Conservation (phyloP, 2,888 invertebrate genomes). For the Sminthurides aquaticus region DNA sequence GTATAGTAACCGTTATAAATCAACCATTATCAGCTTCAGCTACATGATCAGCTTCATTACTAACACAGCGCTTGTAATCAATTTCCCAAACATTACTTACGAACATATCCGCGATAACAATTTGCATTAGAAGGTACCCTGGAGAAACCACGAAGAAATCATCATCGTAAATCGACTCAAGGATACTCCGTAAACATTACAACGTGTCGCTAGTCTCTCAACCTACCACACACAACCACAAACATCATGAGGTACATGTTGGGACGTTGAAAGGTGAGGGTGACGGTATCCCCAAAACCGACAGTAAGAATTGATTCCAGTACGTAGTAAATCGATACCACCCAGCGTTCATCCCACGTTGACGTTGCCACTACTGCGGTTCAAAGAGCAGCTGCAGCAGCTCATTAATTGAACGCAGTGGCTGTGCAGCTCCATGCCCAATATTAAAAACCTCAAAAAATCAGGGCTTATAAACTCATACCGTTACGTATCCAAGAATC, state of each 20-base stretch:
- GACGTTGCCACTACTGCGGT: not conserved
- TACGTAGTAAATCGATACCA: conserved; percentile 16
- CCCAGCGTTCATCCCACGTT: conserved; percentile 9
- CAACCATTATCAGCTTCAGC: not conserved
- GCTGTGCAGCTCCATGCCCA: no score
- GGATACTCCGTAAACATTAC: no score
- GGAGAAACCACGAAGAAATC: conserved; percentile 5
- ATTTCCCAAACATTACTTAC: conserved; percentile 5
- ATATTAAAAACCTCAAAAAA: no score
- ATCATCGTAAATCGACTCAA: not conserved
- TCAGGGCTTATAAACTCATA: no score
- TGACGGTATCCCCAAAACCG: conserved; percentile 15
- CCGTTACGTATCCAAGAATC: conserved; percentile 11
- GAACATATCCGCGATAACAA: conserved; percentile 16
- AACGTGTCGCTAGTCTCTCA: not conserved
- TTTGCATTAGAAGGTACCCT: conserved; percentile 21
- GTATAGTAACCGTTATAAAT: not conserved
- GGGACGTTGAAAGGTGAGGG: not conserved
- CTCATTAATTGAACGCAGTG: no score
- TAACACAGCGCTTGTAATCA: no score
- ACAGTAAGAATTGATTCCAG: conserved; percentile 15
- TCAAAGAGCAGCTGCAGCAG: no score
- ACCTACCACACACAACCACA: conserved; percentile 17
- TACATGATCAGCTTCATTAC: no score
- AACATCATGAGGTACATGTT: conserved; percentile 3